These are phyloP conservation scores for Chaetorhynchus papuensis DNA, from an alignment of 2,113 vertebrate species.

Conservation along the genomic window DNA sequence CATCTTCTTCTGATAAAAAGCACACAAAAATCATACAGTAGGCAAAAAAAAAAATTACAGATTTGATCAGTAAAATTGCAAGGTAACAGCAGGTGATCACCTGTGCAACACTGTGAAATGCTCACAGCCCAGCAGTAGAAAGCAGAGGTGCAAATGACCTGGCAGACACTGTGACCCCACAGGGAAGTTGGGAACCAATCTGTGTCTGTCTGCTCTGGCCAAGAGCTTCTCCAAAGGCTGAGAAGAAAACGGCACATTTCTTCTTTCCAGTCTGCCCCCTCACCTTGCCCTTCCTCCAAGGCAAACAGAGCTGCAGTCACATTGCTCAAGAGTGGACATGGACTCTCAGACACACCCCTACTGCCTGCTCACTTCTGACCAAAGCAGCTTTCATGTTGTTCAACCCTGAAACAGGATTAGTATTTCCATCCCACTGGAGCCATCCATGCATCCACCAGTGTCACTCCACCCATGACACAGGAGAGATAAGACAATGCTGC, in stretches of 20 bases:
- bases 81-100: neutral
- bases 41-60: neutral
- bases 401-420: neutral
- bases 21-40: neutral
- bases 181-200: neutral
- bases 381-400: neutral
- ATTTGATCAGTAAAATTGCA: neutral
- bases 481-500: accelerated
- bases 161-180: accelerated
- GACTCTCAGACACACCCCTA: neutral
- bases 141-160: neutral
- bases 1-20: neutral
- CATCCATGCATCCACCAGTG: neutral
- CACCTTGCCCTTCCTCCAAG: neutral
- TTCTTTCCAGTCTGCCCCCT: neutral
- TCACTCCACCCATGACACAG: neutral
- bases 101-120: neutral
- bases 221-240: neutral
- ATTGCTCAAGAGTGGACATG: accelerated
- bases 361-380: neutral
- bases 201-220: neutral
- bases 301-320: neutral
- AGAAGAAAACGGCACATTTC: neutral
- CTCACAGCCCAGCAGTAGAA: neutral
- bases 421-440: neutral